Evolutionary conservation across 2,113 vertebrate species (phyloP), one percentile per base, ranked within the genome.

Genomic region (Neolamprologus falcicula): DNA sequence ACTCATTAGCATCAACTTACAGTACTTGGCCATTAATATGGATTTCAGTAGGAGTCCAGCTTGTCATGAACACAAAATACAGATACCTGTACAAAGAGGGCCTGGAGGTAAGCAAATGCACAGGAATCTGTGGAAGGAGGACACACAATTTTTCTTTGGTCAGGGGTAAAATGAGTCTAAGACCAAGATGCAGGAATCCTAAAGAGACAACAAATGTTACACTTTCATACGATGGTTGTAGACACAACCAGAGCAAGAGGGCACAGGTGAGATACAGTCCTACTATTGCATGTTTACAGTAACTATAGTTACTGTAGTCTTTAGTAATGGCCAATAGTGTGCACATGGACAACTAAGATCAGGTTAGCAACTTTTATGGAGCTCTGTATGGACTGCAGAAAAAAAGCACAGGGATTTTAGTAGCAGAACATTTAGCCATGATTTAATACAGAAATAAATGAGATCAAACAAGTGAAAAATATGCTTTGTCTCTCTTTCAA

Each of bases 131-230:
- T 33, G 14, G 85, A 85, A 63, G 47, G 59, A 89, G 82, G 83
- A 55, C 40, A 33, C 21, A 82, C 7, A 26, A 13, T 83, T 83
- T 73, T 57, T 88, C 35, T 88, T 83, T 87, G 87, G 81, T 86
- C 1, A 6, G 16, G 78, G 93, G 80, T 71, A 87, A 87, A 93
- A 80, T 50, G 83, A 80, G 89, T 89, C 80, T 88, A 90, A 81
- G 9, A 68, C 35, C 28, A 83, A 42, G 47, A 71, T 7, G 14
- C 45, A 83, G 28, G 16, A 33, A 88, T 73, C 80, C 40, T 82
- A 17, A 57, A 86, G 53, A 90, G 17, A 47, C 54, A 73, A 80
- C 61, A 24, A 76, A 82, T 88, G 73, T 50, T 57, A 84, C 11
- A 9, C 80, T 42, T 82, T 35, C 12, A 57, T 24, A 66, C 9